Evolutionary conservation across 2,888 invertebrate species (phyloP), one percentile per base, ranked within the genome.

Genomic region (Pyrocoelia pectoralis): DNA sequence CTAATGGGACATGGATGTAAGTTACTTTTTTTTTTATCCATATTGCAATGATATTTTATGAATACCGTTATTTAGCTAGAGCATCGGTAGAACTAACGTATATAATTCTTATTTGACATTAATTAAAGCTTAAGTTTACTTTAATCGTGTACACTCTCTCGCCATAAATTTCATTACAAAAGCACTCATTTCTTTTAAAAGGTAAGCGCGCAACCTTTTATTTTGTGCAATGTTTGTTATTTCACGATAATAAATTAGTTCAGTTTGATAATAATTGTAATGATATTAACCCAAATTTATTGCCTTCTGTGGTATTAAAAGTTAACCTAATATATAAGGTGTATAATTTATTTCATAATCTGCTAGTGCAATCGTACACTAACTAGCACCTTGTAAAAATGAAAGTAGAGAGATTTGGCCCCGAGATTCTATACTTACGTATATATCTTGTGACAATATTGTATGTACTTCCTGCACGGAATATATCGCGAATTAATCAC

Each of bases 1-100:
- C 65, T 33, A 69, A 69, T 52, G 69, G 69, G 38, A 69, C 67
- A 41, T 69, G 69, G 69, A 68, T 69, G 69, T 69, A 66, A 69
- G 69, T 67, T 9, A 8, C 12, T 43, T 55, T 50, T 2, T n/a
- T 52, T 33, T 12, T 50, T 28, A 28, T 29, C 8, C n/a, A 3
- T 4, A 8, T 49, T n/a, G 49, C n/a, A 10, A 12, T 17, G 15
- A 13, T 40, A 38, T 53, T 40, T n/a, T 54, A 13, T 41, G 15
- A 41, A n/a, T 18, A 8, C 15, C 9, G 14, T 17, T 17, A 17
- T 12, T 43, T 2, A 2, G n/a, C 43, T 24, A 24, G 24, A 24
- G 24, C 24, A 24, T 24, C 24, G 24, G 24, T 24, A 24, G n/a
- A 24, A 51, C 43, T 13, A 41, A 43, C 52, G 46, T 59, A 9